Conservation (phyloP, 2,113 vertebrate species). For the Benitochromis conjunctus region DNA sequence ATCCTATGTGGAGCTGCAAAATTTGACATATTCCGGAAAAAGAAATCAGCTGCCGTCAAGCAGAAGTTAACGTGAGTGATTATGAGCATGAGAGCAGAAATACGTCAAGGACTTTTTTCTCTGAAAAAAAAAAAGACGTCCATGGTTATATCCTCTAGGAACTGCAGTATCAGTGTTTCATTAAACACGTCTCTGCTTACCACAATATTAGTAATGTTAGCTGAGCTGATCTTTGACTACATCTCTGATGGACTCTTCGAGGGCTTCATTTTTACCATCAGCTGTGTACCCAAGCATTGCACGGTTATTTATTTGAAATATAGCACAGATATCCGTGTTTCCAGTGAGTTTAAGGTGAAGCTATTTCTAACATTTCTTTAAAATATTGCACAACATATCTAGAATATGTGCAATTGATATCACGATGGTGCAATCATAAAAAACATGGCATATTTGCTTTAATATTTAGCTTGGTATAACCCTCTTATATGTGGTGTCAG, state of each 20-base stretch:
- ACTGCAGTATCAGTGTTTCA: not conserved
- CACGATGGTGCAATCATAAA: not conserved
- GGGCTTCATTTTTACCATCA: not conserved
- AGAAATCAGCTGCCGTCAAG: not conserved
- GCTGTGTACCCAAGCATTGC: not conserved
- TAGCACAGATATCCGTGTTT: not conserved
- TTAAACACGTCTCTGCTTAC: not conserved
- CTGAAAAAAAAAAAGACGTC: not conserved
- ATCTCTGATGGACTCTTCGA: not conserved
- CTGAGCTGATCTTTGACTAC: not conserved
- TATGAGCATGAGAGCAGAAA: not conserved
- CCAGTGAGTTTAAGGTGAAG: not conserved
- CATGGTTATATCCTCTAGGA: not conserved
- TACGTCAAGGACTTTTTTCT: not conserved
- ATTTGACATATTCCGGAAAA: not conserved
- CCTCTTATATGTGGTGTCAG: not conserved
- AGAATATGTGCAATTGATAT: not conserved
- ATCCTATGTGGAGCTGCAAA: not conserved
- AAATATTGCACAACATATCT: not conserved
- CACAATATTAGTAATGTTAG: not conserved
- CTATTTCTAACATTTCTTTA: not conserved
- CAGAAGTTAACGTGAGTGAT: not conserved
- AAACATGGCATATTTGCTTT: not conserved
- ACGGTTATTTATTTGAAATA: not conserved
- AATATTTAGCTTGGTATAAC: not conserved